Percentiles rank a stretch among this genome's conserved stretches.
phyloP scores from a whole-genome alignment of 2,113 vertebrate species.

The Pagrus major region DNA sequence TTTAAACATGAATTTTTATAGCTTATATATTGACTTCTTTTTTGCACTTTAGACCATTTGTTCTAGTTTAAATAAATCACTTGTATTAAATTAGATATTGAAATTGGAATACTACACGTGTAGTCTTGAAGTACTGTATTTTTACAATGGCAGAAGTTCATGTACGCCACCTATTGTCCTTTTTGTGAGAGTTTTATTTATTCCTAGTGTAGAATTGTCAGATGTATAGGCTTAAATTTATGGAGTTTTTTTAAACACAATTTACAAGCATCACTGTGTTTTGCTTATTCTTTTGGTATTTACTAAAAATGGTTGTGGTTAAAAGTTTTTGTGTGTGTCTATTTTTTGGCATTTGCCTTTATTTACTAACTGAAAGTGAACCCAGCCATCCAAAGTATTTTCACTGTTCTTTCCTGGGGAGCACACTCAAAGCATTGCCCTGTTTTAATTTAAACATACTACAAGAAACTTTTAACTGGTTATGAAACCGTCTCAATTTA shows the following conservation, averaged over 20 bases:
- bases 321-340: background rate
- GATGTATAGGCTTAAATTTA: constrained; percentile 73
- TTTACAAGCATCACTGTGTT: constrained; percentile 46
- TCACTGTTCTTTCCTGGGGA: background rate
- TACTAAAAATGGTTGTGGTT: too few relatives aligned
- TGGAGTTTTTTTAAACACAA: constrained; percentile 74
- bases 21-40: constrained; percentile 49
- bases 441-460: too few relatives aligned
- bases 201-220: constrained; percentile 69
- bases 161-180: constrained; percentile 67
- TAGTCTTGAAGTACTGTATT: constrained; percentile 79
- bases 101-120: constrained; percentile 68
- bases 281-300: background rate
- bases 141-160: constrained; percentile 74
- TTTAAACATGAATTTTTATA: constrained; percentile 68
- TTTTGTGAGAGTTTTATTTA: constrained; percentile 80
- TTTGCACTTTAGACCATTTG: constrained; percentile 83
- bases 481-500: too few relatives aligned
- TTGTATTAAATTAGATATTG: constrained; percentile 69
- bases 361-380: background rate
- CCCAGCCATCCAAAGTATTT: too few relatives aligned
- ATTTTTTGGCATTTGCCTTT: background rate
- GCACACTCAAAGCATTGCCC: background rate
- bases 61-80: constrained; percentile 72
- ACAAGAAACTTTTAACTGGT: too few relatives aligned